Percentiles rank a stretch among this genome's conserved stretches.
phyloP scores from a whole-genome alignment of 2,797 vertebrate species.

The Aphelocoma californica region DNA sequence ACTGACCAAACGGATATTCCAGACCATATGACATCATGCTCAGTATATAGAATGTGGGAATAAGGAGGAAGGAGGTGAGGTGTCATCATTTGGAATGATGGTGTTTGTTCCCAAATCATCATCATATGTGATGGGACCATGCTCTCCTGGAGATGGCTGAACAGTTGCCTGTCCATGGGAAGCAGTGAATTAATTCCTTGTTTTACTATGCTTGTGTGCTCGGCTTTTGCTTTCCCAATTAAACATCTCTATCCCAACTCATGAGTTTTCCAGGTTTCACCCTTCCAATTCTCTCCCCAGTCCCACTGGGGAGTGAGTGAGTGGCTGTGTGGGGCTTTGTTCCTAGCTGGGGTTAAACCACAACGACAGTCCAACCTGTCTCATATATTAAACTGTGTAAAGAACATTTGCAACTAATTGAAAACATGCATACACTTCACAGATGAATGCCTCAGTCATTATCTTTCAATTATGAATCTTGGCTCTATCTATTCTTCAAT shows the following conservation, averaged over 20 bases:
- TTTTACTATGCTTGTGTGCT: not conserved
- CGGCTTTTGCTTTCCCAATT: not conserved
- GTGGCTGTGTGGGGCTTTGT: not conserved
- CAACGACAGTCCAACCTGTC: not conserved
- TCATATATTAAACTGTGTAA: not conserved
- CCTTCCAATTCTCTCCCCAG: accelerated
- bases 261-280: not conserved
- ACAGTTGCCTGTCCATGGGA: not conserved
- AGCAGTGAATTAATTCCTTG: not conserved
- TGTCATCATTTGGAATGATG: not conserved
- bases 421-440: not conserved
- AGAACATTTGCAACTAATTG: constrained; percentile 7
- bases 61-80: not conserved
- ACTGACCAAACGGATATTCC: not conserved
- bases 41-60: not conserved
- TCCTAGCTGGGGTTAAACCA: not conserved
- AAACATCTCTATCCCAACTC: not conserved
- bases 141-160: not conserved
- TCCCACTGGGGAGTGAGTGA: not conserved
- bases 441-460: constrained; percentile 17
- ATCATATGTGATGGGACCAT: accelerated
- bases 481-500: not conserved
- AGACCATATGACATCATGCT: too few species aligned
- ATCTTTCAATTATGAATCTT: constrained; percentile 23
- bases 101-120: accelerated